These are phyloP conservation scores for Ophion slaviceki DNA, from an alignment of 2,888 invertebrate species.

Conservation along the genomic window DNA sequence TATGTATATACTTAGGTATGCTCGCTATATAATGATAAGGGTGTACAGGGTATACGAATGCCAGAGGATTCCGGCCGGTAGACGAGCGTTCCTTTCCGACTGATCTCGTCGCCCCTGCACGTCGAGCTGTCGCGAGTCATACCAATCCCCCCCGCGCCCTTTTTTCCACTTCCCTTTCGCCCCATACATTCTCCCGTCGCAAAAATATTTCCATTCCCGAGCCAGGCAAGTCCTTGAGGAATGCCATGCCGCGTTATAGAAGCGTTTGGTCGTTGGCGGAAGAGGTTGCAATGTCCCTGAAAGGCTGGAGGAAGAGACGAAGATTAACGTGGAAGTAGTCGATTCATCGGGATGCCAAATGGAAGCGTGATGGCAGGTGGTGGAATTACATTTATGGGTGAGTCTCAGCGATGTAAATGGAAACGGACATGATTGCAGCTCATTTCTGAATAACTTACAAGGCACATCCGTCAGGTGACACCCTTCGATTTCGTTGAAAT, in stretches of 20 bases:
- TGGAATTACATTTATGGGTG: not conserved
- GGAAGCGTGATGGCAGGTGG: not conserved
- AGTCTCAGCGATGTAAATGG: too few relatives aligned
- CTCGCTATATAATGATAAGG: not conserved
- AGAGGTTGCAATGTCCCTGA: not conserved
- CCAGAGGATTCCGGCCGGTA: constrained; percentile 17
- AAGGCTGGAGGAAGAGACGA: constrained; percentile 20
- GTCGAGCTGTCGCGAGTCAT: constrained; percentile 42
- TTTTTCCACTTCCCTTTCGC: not conserved
- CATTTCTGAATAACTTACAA: too few relatives aligned
- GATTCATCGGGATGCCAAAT: not conserved
- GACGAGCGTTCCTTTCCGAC: constrained; percentile 38
- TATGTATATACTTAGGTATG: not conserved
- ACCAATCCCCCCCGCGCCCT: constrained; percentile 2
- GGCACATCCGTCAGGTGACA: too few relatives aligned
- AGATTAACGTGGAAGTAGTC: not conserved
- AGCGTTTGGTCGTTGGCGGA: constrained; percentile 6
- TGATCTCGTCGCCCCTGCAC: constrained; percentile 36
- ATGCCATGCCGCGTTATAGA: constrained; percentile 14
- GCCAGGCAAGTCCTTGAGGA: constrained; percentile 10
- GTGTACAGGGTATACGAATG: not conserved
- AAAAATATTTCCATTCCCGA: constrained; percentile 35
- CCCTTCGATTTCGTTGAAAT: too few relatives aligned
- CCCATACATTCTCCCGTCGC: not conserved
- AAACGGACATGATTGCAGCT: too few relatives aligned